Evolutionary conservation across 2,113 vertebrate species (phyloP), one percentile per base, ranked within the genome.

Genomic region (Cynopterus brachyotis): DNA sequence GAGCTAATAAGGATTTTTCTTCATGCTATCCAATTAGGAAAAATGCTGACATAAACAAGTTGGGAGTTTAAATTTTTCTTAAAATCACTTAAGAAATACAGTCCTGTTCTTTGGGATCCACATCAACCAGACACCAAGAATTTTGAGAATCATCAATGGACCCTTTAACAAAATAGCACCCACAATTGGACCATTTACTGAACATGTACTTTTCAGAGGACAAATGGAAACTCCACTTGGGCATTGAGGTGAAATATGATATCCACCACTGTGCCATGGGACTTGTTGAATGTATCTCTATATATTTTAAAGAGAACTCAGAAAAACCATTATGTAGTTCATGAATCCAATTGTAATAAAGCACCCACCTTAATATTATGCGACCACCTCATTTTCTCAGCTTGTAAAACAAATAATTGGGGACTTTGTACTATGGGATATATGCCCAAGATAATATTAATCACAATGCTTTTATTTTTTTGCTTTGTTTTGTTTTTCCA

Each of bases 341-440:
- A n/a, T 45, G 45, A 47, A 66, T 28, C 78, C 35, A 84, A 89
- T 79, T 37, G 42, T 84, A 94, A 96, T 72, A 96, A 96, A 96
- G 67, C 55, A 83, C 57, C 12, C 50, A 75, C 67, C 45, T 91
- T 92, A 88, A 80, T 47, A 90, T 32, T 85, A 82, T 10, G 35
- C 59, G 75, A 82, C 60, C 70, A 79, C 73, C 13, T 67, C 45
- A 90, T 73, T 69, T 76, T 81, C 81, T 84, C 40, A 26, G 32
- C 91, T 67, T 79, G 13, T 73, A 85, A 96, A 97, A 50, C 42
- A 90, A 94, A 57, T 57, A 86, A 69, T 69, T 87, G 19, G 72
- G 19, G n/a, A 88, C 79, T 85, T 85, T 81, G 73, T 32, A 45
- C 32, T 37, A 72, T 13, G 50, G 32, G 40, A 35, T 73, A 62